These are phyloP conservation scores for Gallinago jamesoni DNA, from an alignment of 2,113 vertebrate genomes.

Conservation along the genomic window DNA sequence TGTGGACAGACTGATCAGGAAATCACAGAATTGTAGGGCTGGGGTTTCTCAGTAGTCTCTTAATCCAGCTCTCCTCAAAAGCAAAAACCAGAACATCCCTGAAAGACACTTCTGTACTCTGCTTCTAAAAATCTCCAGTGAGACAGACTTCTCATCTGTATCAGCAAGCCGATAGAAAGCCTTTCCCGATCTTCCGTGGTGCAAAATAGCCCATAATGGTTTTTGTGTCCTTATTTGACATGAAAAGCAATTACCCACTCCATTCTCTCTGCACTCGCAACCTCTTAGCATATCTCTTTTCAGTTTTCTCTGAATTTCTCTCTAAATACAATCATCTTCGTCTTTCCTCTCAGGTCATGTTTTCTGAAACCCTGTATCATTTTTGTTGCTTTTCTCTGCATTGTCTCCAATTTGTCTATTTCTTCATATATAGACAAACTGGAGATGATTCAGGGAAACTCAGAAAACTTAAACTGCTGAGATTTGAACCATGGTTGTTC, in stretches of 20 bases:
- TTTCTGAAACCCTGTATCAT: background rate
- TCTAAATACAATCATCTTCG: conserved; percentile 1
- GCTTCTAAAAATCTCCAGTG: background rate
- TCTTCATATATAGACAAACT: background rate
- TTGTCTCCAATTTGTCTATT: background rate
- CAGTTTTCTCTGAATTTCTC: background rate
- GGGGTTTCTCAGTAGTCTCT: background rate
- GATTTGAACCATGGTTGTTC: background rate
- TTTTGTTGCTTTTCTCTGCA: background rate
- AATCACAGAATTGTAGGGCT: background rate
- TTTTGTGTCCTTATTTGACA: background rate
- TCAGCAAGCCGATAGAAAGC: background rate
- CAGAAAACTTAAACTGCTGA: background rate
- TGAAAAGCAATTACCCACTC: background rate
- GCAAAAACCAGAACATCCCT: background rate
- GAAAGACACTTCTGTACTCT: background rate
- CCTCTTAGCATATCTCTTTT: background rate
- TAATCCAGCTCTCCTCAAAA: background rate
- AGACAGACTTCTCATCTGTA: background rate
- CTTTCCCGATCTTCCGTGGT: background rate
- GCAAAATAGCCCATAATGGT: background rate
- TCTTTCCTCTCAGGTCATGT: background rate
- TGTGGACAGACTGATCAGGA: background rate
- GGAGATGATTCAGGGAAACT: background rate
- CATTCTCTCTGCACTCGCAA: background rate